Evolutionary conservation across 2,888 invertebrate genomes (phyloP).

Genomic region (Anoncus sp.): DNA sequence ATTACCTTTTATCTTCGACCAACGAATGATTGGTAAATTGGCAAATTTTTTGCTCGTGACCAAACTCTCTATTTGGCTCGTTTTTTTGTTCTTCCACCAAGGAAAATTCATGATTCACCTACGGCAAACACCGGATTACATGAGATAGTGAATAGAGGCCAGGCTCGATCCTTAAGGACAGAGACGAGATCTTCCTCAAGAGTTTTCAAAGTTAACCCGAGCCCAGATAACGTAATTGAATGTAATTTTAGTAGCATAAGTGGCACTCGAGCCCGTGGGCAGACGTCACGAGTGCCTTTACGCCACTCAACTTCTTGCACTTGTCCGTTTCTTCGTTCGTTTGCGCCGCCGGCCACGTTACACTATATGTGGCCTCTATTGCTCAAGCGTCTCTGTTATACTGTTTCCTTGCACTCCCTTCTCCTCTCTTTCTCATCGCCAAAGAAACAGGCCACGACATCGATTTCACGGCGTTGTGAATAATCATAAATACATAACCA

Average conservation of each 20-base stretch:
- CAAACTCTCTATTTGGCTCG: background rate
- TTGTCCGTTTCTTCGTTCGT: constrained; percentile 71
- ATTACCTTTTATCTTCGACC: no score
- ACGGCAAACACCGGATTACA: constrained; percentile 28
- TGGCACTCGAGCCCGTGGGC: constrained; percentile 80
- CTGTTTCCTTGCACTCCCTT: constrained; percentile 21
- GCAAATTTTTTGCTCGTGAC: background rate
- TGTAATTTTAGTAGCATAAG: constrained; percentile 83
- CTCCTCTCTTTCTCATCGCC: constrained; percentile 13
- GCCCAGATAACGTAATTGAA: constrained; percentile 81
- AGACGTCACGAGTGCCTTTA: constrained; percentile 81
- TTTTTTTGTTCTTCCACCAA: background rate
- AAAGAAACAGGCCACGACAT: constrained; percentile 40
- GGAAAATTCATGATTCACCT: constrained; percentile 9
- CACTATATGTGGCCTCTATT: constrained; percentile 40
- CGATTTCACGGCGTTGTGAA: constrained; percentile 30
- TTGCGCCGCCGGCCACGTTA: constrained; percentile 57
- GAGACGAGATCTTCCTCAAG: constrained; percentile 70
- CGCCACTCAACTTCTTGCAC: constrained; percentile 77
- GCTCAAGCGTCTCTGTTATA: constrained; percentile 46
- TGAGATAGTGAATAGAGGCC: constrained; percentile 67
- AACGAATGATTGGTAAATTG: background rate
- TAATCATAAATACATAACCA: constrained; percentile 18
- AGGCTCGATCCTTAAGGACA: constrained; percentile 68
- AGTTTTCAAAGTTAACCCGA: constrained; percentile 78